Evolutionary conservation across 2,888 invertebrate species (phyloP).

Genomic region (Drosophila differens): DNA sequence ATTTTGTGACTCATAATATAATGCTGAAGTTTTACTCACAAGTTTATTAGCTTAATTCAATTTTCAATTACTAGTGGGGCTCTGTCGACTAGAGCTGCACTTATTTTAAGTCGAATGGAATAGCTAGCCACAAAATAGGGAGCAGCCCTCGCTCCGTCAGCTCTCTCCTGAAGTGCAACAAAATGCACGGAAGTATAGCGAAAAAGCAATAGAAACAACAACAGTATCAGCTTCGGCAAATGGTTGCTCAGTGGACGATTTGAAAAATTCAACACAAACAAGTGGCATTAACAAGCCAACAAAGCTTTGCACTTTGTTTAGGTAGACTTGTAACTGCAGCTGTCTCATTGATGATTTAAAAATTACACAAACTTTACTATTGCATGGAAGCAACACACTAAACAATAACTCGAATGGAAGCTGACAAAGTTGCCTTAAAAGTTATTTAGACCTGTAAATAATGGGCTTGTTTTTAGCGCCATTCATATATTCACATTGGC

Average conservation of each 20-base stretch:
- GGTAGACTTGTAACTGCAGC: conserved; percentile 15
- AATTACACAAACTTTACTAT: conserved; percentile 63
- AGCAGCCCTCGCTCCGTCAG: conserved; percentile 44
- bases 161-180: conserved; percentile 61
- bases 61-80: neutral
- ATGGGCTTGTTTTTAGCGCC: conserved; percentile 15
- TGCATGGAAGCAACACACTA: conserved; percentile 4
- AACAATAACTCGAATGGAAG: conserved; percentile 43
- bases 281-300: conserved; percentile 41
- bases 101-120: neutral
- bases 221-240: conserved; percentile 69
- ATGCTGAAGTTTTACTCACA: neutral
- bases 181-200: conserved; percentile 66
- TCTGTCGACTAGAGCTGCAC: neutral
- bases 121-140: neutral
- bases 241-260: conserved; percentile 64
- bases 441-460: conserved; percentile 36
- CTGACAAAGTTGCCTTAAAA: conserved; percentile 15
- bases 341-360: conserved; percentile 54
- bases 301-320: conserved; percentile 45
- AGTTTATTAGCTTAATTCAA: neutral
- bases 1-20: neutral
- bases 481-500: neutral
- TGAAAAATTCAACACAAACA: conserved; percentile 72
- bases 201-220: conserved; percentile 32